Evolutionary conservation across 2,888 invertebrate genomes (phyloP).

Genomic region (Drosophila limbata): DNA sequence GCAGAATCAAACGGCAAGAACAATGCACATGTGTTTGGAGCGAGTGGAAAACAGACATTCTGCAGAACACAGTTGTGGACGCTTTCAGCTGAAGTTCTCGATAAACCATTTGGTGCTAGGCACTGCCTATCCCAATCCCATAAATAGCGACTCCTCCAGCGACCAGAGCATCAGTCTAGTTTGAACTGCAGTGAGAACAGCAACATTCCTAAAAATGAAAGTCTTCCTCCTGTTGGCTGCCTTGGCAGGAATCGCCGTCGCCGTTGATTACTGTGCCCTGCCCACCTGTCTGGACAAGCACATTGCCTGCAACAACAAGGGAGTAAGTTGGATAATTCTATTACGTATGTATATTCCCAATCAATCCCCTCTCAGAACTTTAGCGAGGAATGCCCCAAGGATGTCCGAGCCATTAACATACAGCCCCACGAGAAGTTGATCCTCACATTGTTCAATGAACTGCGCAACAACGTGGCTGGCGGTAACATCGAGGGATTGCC

Average conservation of each 20-base stretch:
- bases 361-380: conserved; percentile 33
- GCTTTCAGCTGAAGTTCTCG: too few species aligned
- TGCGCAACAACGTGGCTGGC: conserved; percentile 58
- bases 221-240: conserved; percentile 12
- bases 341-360: too few species aligned
- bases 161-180: conserved; percentile 2
- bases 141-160: conserved; percentile 6
- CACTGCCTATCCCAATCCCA: not conserved
- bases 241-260: conserved; percentile 23
- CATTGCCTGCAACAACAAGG: conserved; percentile 66
- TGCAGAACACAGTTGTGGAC: conserved; percentile 4
- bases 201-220: conserved; percentile 14
- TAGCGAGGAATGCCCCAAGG: conserved; percentile 53
- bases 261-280: conserved; percentile 58
- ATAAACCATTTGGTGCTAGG: too few species aligned
- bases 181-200: not conserved
- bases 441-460: conserved; percentile 53
- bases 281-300: conserved; percentile 67
- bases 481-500: conserved; percentile 51
- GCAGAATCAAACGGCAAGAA: not conserved
- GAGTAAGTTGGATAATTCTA: conserved; percentile 35
- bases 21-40: conserved; percentile 24
- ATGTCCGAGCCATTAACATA: conserved; percentile 42
- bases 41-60: conserved; percentile 19
- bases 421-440: conserved; percentile 52